Base-by-base conservation (phyloP, 2,888 invertebrate species). In the Heteropelma amictum region DNA sequence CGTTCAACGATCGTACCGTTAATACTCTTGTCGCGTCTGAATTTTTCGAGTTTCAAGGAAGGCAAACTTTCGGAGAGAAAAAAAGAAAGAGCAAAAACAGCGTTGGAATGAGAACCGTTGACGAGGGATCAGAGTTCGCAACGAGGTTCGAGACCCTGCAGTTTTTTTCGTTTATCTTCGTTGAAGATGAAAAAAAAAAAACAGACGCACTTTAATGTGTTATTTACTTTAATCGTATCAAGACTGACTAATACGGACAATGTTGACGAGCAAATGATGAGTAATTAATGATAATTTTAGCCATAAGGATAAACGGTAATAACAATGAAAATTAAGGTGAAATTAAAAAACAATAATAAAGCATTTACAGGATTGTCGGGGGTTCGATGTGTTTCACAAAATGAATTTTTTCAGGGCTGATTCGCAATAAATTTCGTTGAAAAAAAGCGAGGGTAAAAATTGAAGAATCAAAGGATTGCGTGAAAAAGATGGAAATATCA, bases 201-300 rank as follows among this genome's bases (percentile, higher is more conserved):
- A 67, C 58, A 69, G 70, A 69, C 69, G 68, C 76, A 77, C 71
- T 47, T 73, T 67, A 65, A 76, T 51, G n/a, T n/a, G 65, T 79
- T 74, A 76, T 76, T 60, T 51, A 45, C 64, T 77, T 69, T 78
- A 76, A 74, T 77, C n/a, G 72, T 78, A 74, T 65, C 79, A 80
- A 80, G 80, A 80, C 80, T 80, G 80, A 80, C 70, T 80, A 80
- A 75, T 76, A 73, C 70, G 77, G 63, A 75, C 70, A 63, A 65
- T 69, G 72, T 71, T 77, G 60, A 69, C 51, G 53, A 76, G 79
- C 72, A n/a, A n/a, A n/a, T n/a, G n/a, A n/a, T 72, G 63, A 70
- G 77, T 65, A 64, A 60, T 72, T 54, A 72, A 60, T 58, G 51
- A 69, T 77, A 76, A 69, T 72, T 68, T 56, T 72, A 74, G 80